These are phyloP conservation scores for Aratinga solstitialis DNA, from an alignment of 2,797 vertebrate genomes.

Conservation along the genomic window DNA sequence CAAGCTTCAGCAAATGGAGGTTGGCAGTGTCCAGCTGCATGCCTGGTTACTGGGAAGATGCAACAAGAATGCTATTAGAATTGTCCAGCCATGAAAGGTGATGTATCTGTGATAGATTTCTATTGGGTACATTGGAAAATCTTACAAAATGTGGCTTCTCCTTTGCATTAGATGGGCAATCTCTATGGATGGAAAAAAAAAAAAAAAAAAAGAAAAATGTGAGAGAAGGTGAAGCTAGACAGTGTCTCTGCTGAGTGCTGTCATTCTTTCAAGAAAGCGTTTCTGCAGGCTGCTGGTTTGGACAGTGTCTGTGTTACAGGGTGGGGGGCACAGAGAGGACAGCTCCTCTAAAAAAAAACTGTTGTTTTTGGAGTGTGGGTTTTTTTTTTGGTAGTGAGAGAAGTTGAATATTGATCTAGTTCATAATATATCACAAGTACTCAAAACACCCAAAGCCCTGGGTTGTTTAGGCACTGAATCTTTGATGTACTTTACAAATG, in stretches of 20 bases:
- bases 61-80: neutral
- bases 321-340: no score
- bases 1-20: neutral
- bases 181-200: neutral
- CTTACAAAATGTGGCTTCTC: neutral
- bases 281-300: neutral
- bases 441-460: neutral
- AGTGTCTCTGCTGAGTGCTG: neutral
- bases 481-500: neutral
- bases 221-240: neutral
- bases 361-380: neutral
- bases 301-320: no score
- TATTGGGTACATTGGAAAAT: neutral
- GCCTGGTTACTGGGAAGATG: neutral
- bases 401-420: neutral
- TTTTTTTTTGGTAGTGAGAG: neutral
- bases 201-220: neutral
- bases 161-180: neutral
- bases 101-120: accelerated
- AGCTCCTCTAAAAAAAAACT: neutral
- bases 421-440: neutral
- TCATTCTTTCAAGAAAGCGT: neutral
- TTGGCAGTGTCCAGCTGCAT: neutral
- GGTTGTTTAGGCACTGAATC: neutral
- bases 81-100: neutral